Conservation (phyloP, 1,140 invertebrate species). For the Dendrolimus kikuchii region DNA sequence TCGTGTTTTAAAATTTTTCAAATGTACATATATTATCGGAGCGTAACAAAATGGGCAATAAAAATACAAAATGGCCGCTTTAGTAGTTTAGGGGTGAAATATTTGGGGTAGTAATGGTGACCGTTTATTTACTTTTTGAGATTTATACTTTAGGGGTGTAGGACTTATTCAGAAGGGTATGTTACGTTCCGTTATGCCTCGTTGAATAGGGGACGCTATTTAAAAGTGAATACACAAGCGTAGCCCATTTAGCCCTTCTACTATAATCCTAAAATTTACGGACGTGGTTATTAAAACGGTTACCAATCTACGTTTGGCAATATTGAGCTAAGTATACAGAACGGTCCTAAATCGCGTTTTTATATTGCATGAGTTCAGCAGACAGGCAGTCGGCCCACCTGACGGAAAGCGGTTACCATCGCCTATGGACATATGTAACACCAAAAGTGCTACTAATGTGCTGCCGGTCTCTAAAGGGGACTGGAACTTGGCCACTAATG, state of each 20-base stretch:
- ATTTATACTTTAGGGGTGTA: constrained; percentile 55
- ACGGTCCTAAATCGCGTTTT: too few species aligned
- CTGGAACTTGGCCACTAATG: too few species aligned
- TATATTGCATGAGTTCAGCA: too few species aligned
- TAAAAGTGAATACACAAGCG: constrained; percentile 21
- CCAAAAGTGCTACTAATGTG: too few species aligned
- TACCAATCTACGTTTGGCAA: too few species aligned
- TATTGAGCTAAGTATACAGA: too few species aligned
- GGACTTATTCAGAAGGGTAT: constrained; percentile 51
- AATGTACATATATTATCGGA: constrained; percentile 15
- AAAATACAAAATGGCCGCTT: constrained; percentile 56
- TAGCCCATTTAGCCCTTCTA: constrained; percentile 8
- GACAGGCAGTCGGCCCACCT: too few species aligned
- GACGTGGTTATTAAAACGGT: too few species aligned
- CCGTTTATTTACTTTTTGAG: constrained; percentile 66
- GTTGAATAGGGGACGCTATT: constrained; percentile 43
- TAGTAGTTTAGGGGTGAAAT: constrained; percentile 40
- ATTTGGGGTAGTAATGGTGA: constrained; percentile 64
- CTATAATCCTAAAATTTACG: too few species aligned
- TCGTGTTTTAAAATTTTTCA: background rate
- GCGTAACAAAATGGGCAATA: constrained; percentile 30
- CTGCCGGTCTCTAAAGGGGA: too few species aligned
- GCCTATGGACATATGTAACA: too few species aligned
- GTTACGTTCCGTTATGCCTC: constrained; percentile 60
- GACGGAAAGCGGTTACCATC: too few species aligned